Conservation (phyloP, 2,113 vertebrate genomes). For the Plestiodon gilberti region DNA sequence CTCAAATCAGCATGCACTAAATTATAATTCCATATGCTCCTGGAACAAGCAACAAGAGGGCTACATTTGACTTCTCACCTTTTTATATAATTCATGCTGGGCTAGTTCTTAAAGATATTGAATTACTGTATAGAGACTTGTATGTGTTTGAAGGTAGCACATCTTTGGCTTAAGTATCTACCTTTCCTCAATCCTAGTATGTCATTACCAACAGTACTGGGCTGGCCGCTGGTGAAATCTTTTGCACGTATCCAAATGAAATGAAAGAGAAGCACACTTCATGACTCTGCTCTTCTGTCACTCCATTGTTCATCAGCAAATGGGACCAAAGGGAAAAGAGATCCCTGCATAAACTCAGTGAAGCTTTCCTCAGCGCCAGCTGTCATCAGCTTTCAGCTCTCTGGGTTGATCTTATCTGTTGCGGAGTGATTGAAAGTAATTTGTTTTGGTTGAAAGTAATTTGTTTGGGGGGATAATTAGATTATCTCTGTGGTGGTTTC, state of each 20-base stretch:
- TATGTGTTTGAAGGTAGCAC: background rate
- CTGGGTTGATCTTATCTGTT: conserved; percentile 68
- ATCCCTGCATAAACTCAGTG: conserved; percentile 61
- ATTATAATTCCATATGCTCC: background rate
- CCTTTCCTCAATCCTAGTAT: background rate
- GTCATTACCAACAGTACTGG: conserved; percentile 18
- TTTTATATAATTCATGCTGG: background rate
- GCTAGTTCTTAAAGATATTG: background rate
- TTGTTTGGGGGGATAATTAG: conserved; percentile 75
- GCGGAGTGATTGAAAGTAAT: conserved; percentile 71
- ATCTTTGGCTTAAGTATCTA: background rate
- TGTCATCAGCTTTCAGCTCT: conserved; percentile 59
- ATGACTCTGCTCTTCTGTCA: conserved; percentile 71
- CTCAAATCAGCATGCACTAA: fast-evolving
- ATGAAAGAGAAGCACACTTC: conserved; percentile 59
- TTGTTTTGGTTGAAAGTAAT: conserved; percentile 79
- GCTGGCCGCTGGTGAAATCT: conserved; percentile 45
- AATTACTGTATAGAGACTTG: background rate
- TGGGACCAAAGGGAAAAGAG: conserved; percentile 53
- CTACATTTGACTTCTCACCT: background rate
- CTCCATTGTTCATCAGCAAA: conserved; percentile 70
- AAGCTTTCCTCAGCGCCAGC: conserved; percentile 59
- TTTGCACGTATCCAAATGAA: conserved; percentile 28
- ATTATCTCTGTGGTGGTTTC: conserved; percentile 69
- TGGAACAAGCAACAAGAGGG: background rate